Evolutionary conservation across 2,113 vertebrate species (phyloP), one percentile per base, ranked within the genome.

Genomic region (Psophia crepitans): DNA sequence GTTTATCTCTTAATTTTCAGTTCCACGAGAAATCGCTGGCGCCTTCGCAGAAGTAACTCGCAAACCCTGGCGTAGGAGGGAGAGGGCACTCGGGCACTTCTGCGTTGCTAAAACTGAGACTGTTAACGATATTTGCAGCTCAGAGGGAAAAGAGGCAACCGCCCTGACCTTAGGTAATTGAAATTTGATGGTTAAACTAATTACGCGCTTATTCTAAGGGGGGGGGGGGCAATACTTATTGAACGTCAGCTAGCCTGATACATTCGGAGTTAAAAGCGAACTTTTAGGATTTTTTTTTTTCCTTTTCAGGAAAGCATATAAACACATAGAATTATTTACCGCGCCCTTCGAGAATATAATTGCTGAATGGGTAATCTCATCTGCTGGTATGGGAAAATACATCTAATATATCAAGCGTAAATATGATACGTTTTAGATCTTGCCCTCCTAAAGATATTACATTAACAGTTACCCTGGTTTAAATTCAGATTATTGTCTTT

Each of bases 101-200:
- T 97, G 39, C 70, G 7, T 68, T 92, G 69, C 83, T 96, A 83
- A 92, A 96, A 95, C 95, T 96, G 91, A 93, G 92, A 75, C 61
- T 96, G 77, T 92, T 97, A 97, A 96, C 81, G 66, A 60, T 96
- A 90, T 96, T 92, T 96, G 95, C 92, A 95, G 92, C 94, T 97
- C 95, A 85, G 87, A 85, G 95, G 91, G 92, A 64, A 95, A 95
- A 82, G 76, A 92, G 90, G 56, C 94, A 96, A 64, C 83, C 37
- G 89, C 89, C 82, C 94, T 98, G 94, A 97, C 96, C 97, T 96
- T 95, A 86, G 87, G 61, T 98, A 97, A 98, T 97, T 97, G 97
- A 98, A 98, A 98, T 97, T 96, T 97, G 97, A 97, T 97, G 96
- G 90, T 87, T 96, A 96, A 98, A 97, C 97, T 97, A 98, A 98